A percentile compares a stretch with the other conserved stretches of the same genome.
These are phyloP conservation scores for Arion vulgaris DNA, from an alignment of 1,140 invertebrate genomes.

Conservation along the genomic window DNA sequence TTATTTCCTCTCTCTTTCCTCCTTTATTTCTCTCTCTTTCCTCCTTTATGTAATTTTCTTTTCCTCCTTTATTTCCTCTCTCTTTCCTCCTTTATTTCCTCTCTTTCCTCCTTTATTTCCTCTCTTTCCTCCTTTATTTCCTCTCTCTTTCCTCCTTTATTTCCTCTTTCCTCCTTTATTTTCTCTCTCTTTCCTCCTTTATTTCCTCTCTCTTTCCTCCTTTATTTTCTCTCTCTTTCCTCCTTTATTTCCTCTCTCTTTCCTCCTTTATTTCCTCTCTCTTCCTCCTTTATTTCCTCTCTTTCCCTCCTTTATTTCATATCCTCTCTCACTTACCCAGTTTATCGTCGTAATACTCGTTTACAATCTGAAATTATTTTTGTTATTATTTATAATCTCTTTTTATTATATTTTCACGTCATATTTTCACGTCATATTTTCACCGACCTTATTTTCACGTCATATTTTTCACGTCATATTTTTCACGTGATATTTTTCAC, in stretches of 20 bases:
- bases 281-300: neutral
- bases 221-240: neutral
- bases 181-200: neutral
- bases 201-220: too few species aligned
- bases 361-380: too few species aligned
- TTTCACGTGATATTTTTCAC: too few species aligned
- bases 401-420: too few species aligned
- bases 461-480: too few species aligned
- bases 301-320: neutral
- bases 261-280: neutral
- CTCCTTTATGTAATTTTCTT: too few species aligned
- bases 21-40: neutral
- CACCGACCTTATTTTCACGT: too few species aligned
- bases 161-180: too few species aligned
- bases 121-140: neutral
- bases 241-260: neutral
- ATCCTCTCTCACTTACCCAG: too few species aligned
- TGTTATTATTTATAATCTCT: too few species aligned
- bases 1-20: neutral
- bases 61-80: conserved; percentile 1
- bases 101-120: neutral
- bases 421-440: too few species aligned
- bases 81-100: neutral
- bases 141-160: neutral
- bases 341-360: too few species aligned